A percentile compares a stretch with the other conserved stretches of the same genome.
These are phyloP conservation scores for Lampris megalopsis DNA, from an alignment of 2,113 vertebrate genomes.

Conservation along the genomic window DNA sequence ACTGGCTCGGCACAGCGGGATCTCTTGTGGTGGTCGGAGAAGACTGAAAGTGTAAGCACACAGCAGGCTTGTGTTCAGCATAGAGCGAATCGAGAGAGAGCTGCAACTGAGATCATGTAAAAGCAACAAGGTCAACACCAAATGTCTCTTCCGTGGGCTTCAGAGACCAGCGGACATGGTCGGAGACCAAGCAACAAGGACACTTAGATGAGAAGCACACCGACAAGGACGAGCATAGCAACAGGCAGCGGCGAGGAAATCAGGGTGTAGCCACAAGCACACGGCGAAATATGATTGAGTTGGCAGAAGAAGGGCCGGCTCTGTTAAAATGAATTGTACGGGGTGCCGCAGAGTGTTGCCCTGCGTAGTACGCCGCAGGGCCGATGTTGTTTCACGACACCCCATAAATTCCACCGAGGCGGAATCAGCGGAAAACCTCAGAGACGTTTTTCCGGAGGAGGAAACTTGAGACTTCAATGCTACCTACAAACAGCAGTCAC, in stretches of 20 bases:
- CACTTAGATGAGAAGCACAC: conserved; percentile 61
- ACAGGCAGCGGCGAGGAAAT: conserved; percentile 53
- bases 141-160: conserved; percentile 69
- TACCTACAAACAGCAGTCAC: conserved; percentile 69
- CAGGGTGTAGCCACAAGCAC: conserved; percentile 60
- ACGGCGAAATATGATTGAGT: conserved; percentile 36
- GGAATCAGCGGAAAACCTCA: conserved; percentile 55
- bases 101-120: conserved; percentile 57
- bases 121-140: conserved; percentile 63
- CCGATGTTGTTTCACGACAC: conserved; percentile 41
- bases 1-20: conserved; percentile 47
- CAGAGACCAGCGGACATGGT: conserved; percentile 55
- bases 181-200: conserved; percentile 47
- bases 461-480: conserved; percentile 74
- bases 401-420: conserved; percentile 53
- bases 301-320: conserved; percentile 46
- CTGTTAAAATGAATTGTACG: conserved; percentile 22
- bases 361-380: conserved; percentile 30
- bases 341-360: conserved; percentile 32
- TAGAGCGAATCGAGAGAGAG: conserved; percentile 36
- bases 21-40: conserved; percentile 44
- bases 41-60: conserved; percentile 51
- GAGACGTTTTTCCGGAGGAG: conserved; percentile 59
- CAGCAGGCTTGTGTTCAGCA: conserved; percentile 38
- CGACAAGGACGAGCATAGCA: conserved; percentile 30